Percentiles rank a stretch among this genome's conserved stretches.
Conservation (phyloP, 2,888 invertebrate species). For the Leptinotarsa haldemani region DNA sequence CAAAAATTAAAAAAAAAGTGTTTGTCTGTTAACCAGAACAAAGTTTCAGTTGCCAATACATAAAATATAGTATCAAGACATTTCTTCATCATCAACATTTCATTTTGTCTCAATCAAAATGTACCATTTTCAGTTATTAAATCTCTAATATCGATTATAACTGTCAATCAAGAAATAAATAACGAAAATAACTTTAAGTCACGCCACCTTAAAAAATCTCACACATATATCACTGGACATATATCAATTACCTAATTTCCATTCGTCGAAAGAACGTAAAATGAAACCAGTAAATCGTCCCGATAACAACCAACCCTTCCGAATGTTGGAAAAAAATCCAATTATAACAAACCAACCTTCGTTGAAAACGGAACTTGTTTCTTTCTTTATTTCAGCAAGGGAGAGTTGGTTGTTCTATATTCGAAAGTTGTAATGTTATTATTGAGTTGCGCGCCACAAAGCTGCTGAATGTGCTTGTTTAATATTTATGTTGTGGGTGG, state of each 20-base stretch:
- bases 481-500: constrained; percentile 54
- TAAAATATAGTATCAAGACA: no score
- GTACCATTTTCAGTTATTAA: no score
- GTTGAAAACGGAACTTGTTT: constrained; percentile 10
- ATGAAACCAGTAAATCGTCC: constrained; percentile 15
- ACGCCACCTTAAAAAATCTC: no score
- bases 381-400: background rate
- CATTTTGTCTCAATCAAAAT: no score
- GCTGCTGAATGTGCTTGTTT: constrained; percentile 51
- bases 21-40: no score
- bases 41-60: no score
- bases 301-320: constrained; percentile 22
- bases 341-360: constrained; percentile 15
- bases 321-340: constrained; percentile 25
- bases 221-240: no score
- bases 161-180: no score
- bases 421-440: constrained; percentile 41
- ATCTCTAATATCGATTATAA: no score
- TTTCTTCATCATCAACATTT: no score
- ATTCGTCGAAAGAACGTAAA: constrained; percentile 12
- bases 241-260: background rate
- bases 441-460: constrained; percentile 40
- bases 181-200: no score
- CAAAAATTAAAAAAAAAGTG: no score
- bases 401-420: constrained; percentile 29